Conservation (phyloP, 2,888 invertebrate genomes). For the Sympetrum striolatum region DNA sequence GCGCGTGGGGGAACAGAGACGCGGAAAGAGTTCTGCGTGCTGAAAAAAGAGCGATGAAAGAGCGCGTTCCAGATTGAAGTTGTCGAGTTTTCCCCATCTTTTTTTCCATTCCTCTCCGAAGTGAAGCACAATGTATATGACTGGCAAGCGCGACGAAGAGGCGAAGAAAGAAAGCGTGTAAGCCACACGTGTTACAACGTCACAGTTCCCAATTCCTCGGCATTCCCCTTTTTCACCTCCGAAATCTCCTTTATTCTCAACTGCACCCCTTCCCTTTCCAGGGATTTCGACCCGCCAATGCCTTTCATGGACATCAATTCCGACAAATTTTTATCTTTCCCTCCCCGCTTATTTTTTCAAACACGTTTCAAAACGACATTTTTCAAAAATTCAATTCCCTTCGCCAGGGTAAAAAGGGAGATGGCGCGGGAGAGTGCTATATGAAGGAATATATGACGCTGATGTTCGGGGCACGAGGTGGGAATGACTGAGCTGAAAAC, state of each 20-base stretch:
- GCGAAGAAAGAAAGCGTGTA: conserved; percentile 35
- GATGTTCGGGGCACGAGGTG: conserved; percentile 9
- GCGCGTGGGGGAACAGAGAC: background rate
- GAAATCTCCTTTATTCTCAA: background rate
- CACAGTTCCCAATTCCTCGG: conserved; percentile 36
- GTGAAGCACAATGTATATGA: conserved; percentile 28
- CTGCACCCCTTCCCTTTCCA: background rate
- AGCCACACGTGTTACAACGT: conserved; percentile 34
- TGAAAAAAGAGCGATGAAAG: background rate
- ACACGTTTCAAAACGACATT: conserved; percentile 31
- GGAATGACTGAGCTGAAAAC: background rate
- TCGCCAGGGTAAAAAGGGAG: background rate
- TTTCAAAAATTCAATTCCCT: conserved; percentile 40
- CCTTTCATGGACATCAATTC: conserved; percentile 37
- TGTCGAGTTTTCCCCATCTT: background rate
- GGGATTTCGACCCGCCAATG: background rate
- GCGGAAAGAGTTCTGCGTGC: background rate
- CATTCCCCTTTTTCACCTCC: conserved; percentile 8
- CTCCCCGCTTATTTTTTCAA: background rate
- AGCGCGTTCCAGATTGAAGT: background rate
- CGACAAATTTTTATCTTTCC: conserved; percentile 37
- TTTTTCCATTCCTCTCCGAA: background rate
- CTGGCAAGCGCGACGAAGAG: background rate
- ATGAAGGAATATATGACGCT: conserved; percentile 1
- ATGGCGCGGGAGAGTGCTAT: background rate